Percentiles rank a stretch among this genome's conserved stretches.
These are phyloP conservation scores for Pycnonotus jocosus DNA, from an alignment of 2,113 vertebrate species.

Conservation along the genomic window DNA sequence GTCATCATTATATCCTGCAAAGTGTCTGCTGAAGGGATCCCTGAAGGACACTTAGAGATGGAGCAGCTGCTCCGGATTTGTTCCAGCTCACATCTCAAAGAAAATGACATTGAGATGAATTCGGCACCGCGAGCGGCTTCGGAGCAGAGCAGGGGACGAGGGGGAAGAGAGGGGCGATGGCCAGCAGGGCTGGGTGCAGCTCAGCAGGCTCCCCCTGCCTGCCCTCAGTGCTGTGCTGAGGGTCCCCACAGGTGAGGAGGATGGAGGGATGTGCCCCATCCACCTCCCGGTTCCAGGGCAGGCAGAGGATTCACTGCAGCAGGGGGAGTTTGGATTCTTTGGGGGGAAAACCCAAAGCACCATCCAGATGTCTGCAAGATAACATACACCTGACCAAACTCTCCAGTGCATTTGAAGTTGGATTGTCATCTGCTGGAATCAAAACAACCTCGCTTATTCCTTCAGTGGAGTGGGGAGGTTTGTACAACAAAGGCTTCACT, in stretches of 20 bases:
- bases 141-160: background rate
- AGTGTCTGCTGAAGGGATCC: conserved; percentile 79
- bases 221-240: background rate
- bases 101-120: conserved; percentile 78
- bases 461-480: background rate
- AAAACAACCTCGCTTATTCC: background rate
- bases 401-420: background rate
- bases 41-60: conserved; percentile 81
- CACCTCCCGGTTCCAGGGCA: accelerated
- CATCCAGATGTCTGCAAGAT: background rate
- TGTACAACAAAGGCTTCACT: background rate
- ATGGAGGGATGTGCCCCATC: accelerated
- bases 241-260: accelerated
- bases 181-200: accelerated
- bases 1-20: conserved; percentile 81
- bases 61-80: conserved; percentile 82
- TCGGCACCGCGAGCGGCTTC: background rate
- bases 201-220: background rate
- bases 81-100: conserved; percentile 79
- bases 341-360: background rate
- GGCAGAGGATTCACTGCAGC: accelerated
- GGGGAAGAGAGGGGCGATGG: too few species aligned
- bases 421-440: background rate
- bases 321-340: background rate
- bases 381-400: background rate